Evolutionary conservation across 2,888 invertebrate genomes (phyloP), one percentile per base, ranked within the genome.

Genomic region (Schizotus pectinicornis): DNA sequence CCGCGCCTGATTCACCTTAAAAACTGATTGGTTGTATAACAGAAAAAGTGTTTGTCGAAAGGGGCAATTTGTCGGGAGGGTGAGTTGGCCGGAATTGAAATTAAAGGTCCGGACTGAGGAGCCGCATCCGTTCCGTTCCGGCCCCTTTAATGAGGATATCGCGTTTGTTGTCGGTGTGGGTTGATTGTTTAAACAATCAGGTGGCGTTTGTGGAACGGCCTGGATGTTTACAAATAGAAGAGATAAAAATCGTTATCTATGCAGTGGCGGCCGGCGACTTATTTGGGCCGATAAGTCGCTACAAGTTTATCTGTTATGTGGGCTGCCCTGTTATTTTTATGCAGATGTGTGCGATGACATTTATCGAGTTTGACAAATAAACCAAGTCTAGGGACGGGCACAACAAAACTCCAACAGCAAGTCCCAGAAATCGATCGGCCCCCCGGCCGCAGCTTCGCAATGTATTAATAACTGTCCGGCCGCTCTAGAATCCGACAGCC

Each of bases 241-340:
- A 33, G 41, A 47, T 47, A 54, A 53, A 49, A 54, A 47, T 54
- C 54, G 39, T 54, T 54, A 47, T 54, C 47, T 54, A 45, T 7
- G 9, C 7, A 6, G n/a, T 41, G 30, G 36, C 14, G 37, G 43
- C 55, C 38, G 46, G 52, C 39, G 47, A 61, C 61, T 61, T 50
- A 61, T 61, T 61, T 59, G 53, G 58, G 45, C 51, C 38, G 36
- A 35, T 52, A 39, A 49, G 60, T 65, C 59, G 43, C 57, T 65
- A 59, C 63, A 66, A 65, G 64, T 69, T 69, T 72, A 73, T 71
- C 70, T 68, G 64, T 54, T 67, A 63, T 74, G 72, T 72, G 73
- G 73, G 73, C 65, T 69, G 73, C 63, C 68, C 70, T 69, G 72
- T 71, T 73, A 73, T 74, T 74, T 74, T 73, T 73, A 71, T 70